phyloP scores from a whole-genome alignment of 2,113 vertebrate species.

The Cacatua alba region DNA sequence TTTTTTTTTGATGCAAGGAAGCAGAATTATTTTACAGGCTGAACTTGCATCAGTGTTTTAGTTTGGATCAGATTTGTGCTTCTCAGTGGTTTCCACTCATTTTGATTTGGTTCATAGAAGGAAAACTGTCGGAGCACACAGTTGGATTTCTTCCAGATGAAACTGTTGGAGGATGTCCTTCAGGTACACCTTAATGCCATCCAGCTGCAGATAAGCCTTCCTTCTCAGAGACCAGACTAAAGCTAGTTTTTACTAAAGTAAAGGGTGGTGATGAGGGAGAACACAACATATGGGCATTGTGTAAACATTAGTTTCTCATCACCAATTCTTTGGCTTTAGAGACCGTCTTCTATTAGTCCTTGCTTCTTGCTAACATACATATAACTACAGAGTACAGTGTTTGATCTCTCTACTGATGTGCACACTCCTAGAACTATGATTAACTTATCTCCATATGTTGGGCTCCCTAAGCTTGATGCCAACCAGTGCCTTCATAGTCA shows the following conservation, averaged over 20 bases:
- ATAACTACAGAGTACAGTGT: neutral
- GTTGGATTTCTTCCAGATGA: neutral
- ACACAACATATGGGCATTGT: fast-evolving
- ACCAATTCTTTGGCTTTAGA: neutral
- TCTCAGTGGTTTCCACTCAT: neutral
- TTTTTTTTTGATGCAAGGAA: neutral
- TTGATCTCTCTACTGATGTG: neutral
- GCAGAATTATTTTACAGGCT: neutral
- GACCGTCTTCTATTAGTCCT: neutral
- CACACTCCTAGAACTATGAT: neutral
- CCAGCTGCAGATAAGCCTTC: neutral
- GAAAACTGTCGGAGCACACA: neutral
- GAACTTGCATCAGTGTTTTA: neutral
- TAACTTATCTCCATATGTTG: neutral
- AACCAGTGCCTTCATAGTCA: neutral
- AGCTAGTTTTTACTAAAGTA: neutral
- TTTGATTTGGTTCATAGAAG: neutral
- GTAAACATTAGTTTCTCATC: neutral
- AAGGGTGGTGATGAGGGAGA: fast-evolving
- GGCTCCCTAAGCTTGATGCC: neutral
- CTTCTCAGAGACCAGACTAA: neutral
- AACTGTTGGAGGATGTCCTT: neutral
- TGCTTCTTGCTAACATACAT: neutral
- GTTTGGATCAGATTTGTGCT: neutral
- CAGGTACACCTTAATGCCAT: neutral